A percentile compares a stretch with the other conserved stretches of the same genome.
These are phyloP conservation scores for Acarapis woodi DNA, from an alignment of 1,140 invertebrate species.

Conservation along the genomic window DNA sequence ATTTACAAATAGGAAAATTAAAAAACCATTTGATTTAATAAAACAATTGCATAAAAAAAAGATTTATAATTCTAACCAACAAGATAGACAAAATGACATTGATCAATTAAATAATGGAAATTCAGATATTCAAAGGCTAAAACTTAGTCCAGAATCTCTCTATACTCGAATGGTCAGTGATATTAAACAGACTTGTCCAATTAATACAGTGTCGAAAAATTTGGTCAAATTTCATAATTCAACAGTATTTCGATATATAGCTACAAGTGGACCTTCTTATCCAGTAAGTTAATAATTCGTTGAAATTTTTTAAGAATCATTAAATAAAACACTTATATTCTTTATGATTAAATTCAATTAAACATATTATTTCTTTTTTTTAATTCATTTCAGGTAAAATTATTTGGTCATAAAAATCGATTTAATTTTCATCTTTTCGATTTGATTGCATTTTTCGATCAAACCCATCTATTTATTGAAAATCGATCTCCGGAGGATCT, in stretches of 20 bases:
- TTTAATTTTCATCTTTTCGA: constrained; percentile 12
- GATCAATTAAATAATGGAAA: not conserved
- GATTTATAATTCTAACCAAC: not conserved
- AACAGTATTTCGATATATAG: constrained; percentile 10
- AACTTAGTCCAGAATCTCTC: constrained; percentile 7
- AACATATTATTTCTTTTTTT: not conserved
- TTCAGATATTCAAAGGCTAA: not conserved
- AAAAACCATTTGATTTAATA: not conserved
- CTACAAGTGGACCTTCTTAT: constrained; percentile 8
- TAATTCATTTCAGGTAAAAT: not conserved
- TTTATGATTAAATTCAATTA: not conserved
- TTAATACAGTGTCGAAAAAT: constrained; percentile 7
- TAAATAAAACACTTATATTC: not conserved
- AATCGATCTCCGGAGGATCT: constrained; percentile 8
- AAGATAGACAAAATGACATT: not conserved
- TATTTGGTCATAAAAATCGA: constrained; percentile 8
- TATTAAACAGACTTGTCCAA: constrained; percentile 12
- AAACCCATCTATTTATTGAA: constrained; percentile 7
- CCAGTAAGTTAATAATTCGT: constrained; percentile 9
- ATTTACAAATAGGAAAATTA: not conserved
- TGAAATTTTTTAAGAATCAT: not conserved
- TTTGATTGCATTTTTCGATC: constrained; percentile 11
- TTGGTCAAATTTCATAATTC: constrained; percentile 2
- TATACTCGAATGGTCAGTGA: constrained; percentile 13
- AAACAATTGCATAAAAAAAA: not conserved